phyloP scores from a whole-genome alignment of 2,888 invertebrate species.

The Theodoxus fluviatilis region DNA sequence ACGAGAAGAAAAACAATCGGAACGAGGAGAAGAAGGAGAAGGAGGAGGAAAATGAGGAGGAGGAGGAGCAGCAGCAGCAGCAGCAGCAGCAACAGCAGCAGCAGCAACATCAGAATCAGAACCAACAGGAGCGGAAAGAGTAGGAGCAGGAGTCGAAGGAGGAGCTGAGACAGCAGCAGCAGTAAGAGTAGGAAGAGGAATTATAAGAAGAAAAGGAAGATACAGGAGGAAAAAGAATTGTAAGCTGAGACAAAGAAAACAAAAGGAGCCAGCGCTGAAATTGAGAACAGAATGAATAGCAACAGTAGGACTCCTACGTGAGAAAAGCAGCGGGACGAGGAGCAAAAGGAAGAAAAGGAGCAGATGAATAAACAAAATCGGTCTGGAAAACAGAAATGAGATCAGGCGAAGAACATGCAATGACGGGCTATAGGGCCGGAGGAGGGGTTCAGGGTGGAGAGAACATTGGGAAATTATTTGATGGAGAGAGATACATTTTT shows the following conservation, averaged over 20 bases:
- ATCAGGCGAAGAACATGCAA: no score
- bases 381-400: no score
- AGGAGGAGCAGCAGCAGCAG: constrained; percentile 20
- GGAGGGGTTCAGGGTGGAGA: no score
- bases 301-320: no score
- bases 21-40: constrained; percentile 22
- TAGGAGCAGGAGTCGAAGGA: background rate
- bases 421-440: no score
- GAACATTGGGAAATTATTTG: no score
- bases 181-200: background rate
- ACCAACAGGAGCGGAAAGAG: background rate
- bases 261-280: no score
- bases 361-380: no score
- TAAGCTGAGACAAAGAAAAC: background rate
- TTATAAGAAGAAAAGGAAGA: background rate
- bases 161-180: background rate
- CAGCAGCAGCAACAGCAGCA: background rate
- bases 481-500: no score
- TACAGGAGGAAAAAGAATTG: background rate
- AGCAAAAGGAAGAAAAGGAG: no score
- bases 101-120: background rate
- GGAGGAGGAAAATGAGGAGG: constrained; percentile 7
- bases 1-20: constrained; percentile 15
- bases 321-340: no score
- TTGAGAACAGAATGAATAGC: no score